Evolutionary conservation across 2,797 vertebrate species (phyloP), one percentile per base, ranked within the genome.

Genomic region (Buceros bicornis): DNA sequence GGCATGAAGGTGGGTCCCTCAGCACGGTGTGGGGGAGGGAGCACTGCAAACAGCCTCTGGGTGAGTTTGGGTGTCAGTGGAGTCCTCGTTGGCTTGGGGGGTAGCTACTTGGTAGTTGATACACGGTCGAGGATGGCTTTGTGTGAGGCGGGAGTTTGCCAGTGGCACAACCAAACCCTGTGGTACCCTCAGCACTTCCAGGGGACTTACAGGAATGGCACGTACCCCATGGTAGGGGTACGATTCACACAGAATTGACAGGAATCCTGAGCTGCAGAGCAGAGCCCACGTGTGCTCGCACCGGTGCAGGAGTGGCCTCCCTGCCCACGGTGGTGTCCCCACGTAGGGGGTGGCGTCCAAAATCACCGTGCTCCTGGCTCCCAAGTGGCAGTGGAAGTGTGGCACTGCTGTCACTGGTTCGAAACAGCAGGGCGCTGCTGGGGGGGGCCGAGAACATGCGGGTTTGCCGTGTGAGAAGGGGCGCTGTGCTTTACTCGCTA

Each of bases 61-160:
- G 10, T 47, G 37, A 24, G 8, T 42, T 48, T 56, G 53, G 35
- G 31, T 14, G 15, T 33, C 28, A 4, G 4, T 26, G n/a, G 56
- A 33, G 67, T 31, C 73, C 40, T 10, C 14, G 33, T 7, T 62
- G 71, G 10, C 16, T n/a, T 5, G 0, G 28, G 25, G 7, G 5
- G 4, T 16, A 10, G 54, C 60, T 47, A 5, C 29, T 13, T 0
- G 1, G 3, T 5, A 20, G 50, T 33, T 2, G 4, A 11, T 7
- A 1, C 1, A 0, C 8, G 33, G 6, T 29, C 0, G 0, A 53
- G 70, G 65, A 1, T 5, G 70, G 0, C 3, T 9, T 5, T 4
- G 0, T 1, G 20, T 6, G 47, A 51, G 62, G 20, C 29, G 14
- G 29, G 82, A 35, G 33, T 50, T 76, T 62, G 24, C 16, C 24